Base-by-base conservation (phyloP, 1,140 invertebrate species). In the Magallana ariakensis region DNA sequence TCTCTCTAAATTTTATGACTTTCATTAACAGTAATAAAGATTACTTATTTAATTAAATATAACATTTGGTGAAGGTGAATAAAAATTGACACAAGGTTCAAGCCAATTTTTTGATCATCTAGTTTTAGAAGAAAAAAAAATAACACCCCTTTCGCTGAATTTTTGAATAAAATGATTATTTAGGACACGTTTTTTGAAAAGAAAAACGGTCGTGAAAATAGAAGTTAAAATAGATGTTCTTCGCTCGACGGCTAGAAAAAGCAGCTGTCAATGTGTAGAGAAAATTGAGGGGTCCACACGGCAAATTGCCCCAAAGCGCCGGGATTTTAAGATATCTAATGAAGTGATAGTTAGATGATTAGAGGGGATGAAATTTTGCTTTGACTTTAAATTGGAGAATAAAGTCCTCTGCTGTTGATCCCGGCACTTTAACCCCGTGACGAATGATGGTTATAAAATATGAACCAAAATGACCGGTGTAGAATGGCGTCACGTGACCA, bases 271-370 rank as follows among this genome's bases (percentile, higher is more conserved):
- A 75, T 26, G 66, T 75, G 66, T 75, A 13, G 22, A 62, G 66
- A 26, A 75, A 75, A 75, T 75, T 75, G 66, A 26, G 33, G 66
- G 66, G 22, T 75, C 33, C 13, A 75, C 66, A 19, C 19, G 66
- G 66, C 66, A 75, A 75, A 75, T 75, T 75, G 22, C 22, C 66
- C 66, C 66, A 33, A 75, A 75, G 22, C 66, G 66, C 19, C 66
- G 13, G 66, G 66, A 75, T 75, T 75, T 75, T 75, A 75, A 75
- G 33, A 75, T 75, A 26, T 75, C 66, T 75, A 22, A 75, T 26
- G 66, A 75, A 75, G 66, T 75, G 66, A 75, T 75, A 75, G 66
- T 75, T 75, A 75, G 66, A 75, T 75, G 66, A 75, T 75, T 75
- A 75, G 66, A 75, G 66, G 66, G 66, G 9, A 75, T 75, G 66